Conservation (phyloP, 2,113 vertebrate species). For the Urocitellus parryii region DNA sequence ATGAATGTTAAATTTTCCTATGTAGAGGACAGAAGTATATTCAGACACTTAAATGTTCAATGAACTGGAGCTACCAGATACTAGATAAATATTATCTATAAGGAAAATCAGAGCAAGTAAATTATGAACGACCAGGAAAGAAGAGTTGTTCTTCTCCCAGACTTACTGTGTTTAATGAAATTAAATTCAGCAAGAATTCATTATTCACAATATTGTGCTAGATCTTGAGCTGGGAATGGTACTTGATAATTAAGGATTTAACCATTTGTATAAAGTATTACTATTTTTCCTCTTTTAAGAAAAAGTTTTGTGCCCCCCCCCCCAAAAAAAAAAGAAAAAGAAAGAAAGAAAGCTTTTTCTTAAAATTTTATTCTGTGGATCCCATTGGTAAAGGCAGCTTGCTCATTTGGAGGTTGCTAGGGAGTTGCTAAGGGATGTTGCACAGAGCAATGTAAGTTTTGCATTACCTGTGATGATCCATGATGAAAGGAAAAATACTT, state of each 20-base stretch:
- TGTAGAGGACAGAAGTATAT: not conserved
- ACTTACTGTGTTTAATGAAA: constrained; percentile 30
- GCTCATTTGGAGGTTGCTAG: constrained; percentile 64
- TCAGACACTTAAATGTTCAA: not conserved
- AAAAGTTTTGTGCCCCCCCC: not conserved
- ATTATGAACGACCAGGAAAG: not conserved
- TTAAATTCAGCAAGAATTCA: constrained; percentile 1
- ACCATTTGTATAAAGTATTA: constrained; percentile 3
- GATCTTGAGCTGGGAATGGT: not conserved
- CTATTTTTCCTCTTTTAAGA: constrained; percentile 41
- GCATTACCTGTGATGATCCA: constrained; percentile 23
- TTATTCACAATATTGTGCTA: constrained; percentile 31
- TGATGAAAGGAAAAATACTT: constrained; percentile 55
- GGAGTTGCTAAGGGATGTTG: constrained; percentile 57
- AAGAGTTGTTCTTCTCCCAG: not conserved
- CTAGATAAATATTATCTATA: not conserved
- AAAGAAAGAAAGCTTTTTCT: not conserved
- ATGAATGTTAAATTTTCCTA: not conserved
- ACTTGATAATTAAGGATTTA: constrained; percentile 53
- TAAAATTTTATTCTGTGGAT: not conserved
- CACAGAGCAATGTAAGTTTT: constrained; percentile 50
- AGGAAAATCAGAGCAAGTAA: not conserved
- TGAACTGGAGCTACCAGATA: not conserved
- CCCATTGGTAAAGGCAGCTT: not conserved
- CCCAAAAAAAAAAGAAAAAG: constrained; percentile 12